Conservation (phyloP, 2,888 invertebrate genomes). For the Rhagonycha fulva region DNA sequence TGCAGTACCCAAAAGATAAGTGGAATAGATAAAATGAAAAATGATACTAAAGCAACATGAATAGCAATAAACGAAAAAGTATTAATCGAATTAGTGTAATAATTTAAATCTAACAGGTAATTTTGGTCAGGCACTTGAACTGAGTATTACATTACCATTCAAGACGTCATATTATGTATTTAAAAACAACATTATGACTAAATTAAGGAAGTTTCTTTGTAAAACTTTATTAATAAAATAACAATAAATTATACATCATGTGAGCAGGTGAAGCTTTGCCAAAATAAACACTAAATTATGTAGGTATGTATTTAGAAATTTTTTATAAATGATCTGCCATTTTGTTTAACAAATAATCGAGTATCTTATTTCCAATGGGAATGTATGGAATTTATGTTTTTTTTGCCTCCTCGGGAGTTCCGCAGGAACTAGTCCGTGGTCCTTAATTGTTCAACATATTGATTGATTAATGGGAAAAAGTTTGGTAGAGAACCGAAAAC, state of each 20-base stretch:
- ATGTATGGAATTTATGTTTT: neutral
- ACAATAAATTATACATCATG: neutral
- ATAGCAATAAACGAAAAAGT: neutral
- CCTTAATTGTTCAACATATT: neutral
- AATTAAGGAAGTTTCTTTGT: neutral
- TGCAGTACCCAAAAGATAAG: neutral
- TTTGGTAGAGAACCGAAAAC: neutral
- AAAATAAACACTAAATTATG: neutral
- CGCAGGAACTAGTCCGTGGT: neutral
- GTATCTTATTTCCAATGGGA: neutral
- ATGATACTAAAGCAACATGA: neutral
- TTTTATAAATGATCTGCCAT: neutral
- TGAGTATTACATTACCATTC: neutral
- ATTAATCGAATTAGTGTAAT: neutral
- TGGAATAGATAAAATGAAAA: neutral
- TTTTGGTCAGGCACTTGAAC: neutral
- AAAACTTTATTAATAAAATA: neutral
- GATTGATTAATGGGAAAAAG: neutral
- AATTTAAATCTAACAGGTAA: neutral
- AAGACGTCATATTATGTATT: neutral
- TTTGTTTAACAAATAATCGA: neutral
- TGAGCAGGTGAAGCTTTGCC: neutral
- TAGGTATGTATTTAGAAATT: neutral
- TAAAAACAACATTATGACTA: neutral
- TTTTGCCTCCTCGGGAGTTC: neutral